A percentile compares a stretch with the other conserved stretches of the same genome.
These are phyloP conservation scores for Hexactinellida sp. DNA, from an alignment of 37 sponge, comb jelly and placozoan genomes.

Conservation along the genomic window DNA sequence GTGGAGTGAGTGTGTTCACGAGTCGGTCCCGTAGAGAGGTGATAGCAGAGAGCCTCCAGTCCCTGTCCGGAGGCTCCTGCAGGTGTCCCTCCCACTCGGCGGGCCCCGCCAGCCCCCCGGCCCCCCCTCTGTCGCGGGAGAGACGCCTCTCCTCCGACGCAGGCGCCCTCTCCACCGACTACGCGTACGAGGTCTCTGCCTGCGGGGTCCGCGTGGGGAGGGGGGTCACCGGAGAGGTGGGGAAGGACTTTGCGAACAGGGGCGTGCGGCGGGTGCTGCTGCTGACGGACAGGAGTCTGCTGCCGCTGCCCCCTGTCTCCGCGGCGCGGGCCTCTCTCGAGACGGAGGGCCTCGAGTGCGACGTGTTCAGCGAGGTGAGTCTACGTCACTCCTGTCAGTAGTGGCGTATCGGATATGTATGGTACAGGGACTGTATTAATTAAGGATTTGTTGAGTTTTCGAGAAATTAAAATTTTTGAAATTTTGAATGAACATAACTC, in stretches of 20 bases:
- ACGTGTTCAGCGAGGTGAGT: neutral
- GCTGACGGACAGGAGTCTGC: neutral
- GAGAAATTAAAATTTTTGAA: no score
- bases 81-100: neutral
- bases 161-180: neutral
- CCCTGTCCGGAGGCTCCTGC: neutral
- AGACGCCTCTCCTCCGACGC: neutral
- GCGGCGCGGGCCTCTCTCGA: neutral
- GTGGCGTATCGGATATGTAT: no score
- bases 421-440: no score
- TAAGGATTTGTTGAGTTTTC: no score
- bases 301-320: neutral
- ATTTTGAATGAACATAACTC: no score
- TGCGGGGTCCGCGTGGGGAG: neutral
- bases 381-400: no score
- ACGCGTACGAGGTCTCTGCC: neutral
- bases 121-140: neutral
- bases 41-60: neutral
- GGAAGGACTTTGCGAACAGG: neutral
- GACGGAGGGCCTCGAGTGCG: neutral
- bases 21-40: neutral
- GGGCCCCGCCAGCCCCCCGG: neutral
- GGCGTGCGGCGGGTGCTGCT: neutral
- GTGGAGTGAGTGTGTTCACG: neutral
- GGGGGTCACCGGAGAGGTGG: neutral